Evolutionary conservation across 2,113 vertebrate genomes (phyloP), one percentile per base, ranked within the genome.

Genomic region (Gobius niger): DNA sequence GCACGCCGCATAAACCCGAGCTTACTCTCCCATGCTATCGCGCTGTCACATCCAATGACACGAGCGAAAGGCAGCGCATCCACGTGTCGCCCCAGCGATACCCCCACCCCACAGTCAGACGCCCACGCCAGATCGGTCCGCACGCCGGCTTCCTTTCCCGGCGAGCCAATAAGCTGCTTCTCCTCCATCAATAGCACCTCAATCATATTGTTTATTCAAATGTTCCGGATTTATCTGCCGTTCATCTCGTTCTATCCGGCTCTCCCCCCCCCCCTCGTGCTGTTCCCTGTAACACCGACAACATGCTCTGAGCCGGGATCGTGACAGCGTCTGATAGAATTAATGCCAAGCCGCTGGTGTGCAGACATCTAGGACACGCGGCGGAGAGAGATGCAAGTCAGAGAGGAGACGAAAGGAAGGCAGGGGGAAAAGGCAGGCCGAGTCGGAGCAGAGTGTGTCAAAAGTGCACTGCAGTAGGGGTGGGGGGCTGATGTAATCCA

Each of bases 261-360:
- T 67, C 59, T 68, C 49, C 7, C 47, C 9, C 63, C 46, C 52
- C 4, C 65, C 44, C 71, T 63, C 16, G 16, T 47, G 67, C 54
- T 9, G 18, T 15, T 34, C 19, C 40, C 66, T 76, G 65, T 69
- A 61, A 75, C 81, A 80, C 82, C 78, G 10, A 18, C 54, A 83
- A 84, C 73, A 82, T 18, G 49, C 63, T 57, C 49, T 78, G 78
- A 85, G 86, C 80, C 65, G 65, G 77, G 62, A 87, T 90, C 61
- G 84, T 87, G 87, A 88, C 85, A 46, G 70, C 47, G 65, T 89
- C 87, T 80, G 82, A 89, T 77, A 56, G 79, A 86, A 90, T 90
- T 82, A 85, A 75, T 63, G 76, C 79, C 68, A 51, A 40, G 57
- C 75, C 67, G 76, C 78, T 65, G 63, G 75, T 76, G 78, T 62